Percentiles rank a stretch among this genome's conserved stretches.
phyloP scores from a whole-genome alignment of 2,888 invertebrate species.

The Eutolmus rufibarbis region DNA sequence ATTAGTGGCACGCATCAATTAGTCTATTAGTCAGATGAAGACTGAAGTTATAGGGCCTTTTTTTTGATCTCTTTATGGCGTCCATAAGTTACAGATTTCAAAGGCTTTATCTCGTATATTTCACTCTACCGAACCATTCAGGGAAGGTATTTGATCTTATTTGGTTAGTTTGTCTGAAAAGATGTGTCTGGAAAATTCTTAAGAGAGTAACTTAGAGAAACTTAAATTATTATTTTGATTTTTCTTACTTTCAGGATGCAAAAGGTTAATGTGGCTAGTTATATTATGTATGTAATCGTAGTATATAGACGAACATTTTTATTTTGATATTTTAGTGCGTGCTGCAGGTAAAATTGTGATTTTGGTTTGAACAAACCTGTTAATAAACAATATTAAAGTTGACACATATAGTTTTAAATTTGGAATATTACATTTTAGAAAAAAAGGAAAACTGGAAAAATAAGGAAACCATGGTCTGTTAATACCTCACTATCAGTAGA shows the following conservation, averaged over 20 bases:
- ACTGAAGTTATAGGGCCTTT: background rate
- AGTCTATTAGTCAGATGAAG: constrained; percentile 15
- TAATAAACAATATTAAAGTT: too few relatives aligned
- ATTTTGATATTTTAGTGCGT: too few relatives aligned
- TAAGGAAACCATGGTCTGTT: too few relatives aligned
- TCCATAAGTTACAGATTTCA: background rate
- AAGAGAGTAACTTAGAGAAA: background rate
- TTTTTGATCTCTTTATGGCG: constrained; percentile 16
- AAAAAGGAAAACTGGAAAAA: too few relatives aligned
- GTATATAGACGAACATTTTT: too few relatives aligned
- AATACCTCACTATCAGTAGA: too few relatives aligned
- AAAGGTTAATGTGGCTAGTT: too few relatives aligned
- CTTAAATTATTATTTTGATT: background rate
- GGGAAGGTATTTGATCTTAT: background rate
- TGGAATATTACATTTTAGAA: too few relatives aligned
- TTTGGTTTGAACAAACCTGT: too few relatives aligned
- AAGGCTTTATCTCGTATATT: background rate
- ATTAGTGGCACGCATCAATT: constrained; percentile 36
- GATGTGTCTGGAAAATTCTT: background rate
- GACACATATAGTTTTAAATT: too few relatives aligned
- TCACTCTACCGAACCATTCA: background rate
- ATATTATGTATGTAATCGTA: too few relatives aligned
- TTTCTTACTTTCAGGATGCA: background rate
- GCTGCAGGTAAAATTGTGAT: too few relatives aligned
- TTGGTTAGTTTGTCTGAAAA: background rate